phyloP scores from a whole-genome alignment of 2,888 invertebrate genomes.

The Eledona agricola region DNA sequence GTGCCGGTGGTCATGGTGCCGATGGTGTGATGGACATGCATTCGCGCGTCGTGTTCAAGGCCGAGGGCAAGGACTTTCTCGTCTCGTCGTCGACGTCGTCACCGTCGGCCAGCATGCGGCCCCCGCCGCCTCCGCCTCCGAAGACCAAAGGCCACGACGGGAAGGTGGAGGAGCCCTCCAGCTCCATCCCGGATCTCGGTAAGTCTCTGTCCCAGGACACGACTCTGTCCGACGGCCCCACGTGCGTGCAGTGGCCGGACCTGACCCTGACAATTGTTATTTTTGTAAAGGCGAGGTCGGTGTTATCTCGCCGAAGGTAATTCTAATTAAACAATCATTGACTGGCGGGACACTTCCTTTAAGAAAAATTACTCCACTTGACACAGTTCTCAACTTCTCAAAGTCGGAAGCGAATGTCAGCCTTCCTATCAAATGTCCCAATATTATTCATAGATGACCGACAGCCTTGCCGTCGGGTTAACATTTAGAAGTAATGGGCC shows the following conservation, averaged over 20 bases:
- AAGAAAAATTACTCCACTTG: conserved; percentile 11
- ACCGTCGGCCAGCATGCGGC: conserved; percentile 51
- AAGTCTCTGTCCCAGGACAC: conserved; percentile 63
- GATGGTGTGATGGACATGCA: conserved; percentile 67
- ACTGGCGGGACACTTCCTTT: too few relatives aligned
- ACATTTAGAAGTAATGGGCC: background rate
- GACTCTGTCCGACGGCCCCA: too few relatives aligned
- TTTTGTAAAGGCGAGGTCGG: conserved; percentile 51
- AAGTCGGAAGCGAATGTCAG: conserved; percentile 23
- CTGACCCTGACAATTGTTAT: conserved; percentile 62
- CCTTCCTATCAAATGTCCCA: conserved; percentile 10
- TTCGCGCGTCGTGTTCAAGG: conserved; percentile 64
- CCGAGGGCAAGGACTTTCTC: conserved; percentile 58
- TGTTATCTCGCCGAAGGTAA: conserved; percentile 44
- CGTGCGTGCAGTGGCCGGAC: too few relatives aligned
- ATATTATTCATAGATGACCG: conserved; percentile 14
- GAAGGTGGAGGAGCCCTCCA: conserved; percentile 81
- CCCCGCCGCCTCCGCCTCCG: conserved; percentile 62
- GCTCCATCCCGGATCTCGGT: conserved; percentile 90
- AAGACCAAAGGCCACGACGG: conserved; percentile 52
- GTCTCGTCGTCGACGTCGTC: conserved; percentile 58
- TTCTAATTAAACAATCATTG: conserved; percentile 28
- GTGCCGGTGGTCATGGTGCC: conserved; percentile 18
- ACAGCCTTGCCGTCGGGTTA: conserved; percentile 4
- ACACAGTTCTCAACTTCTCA: conserved; percentile 11